These are phyloP conservation scores for Folsomia manolachei DNA, from an alignment of 2,888 invertebrate species.

Conservation along the genomic window DNA sequence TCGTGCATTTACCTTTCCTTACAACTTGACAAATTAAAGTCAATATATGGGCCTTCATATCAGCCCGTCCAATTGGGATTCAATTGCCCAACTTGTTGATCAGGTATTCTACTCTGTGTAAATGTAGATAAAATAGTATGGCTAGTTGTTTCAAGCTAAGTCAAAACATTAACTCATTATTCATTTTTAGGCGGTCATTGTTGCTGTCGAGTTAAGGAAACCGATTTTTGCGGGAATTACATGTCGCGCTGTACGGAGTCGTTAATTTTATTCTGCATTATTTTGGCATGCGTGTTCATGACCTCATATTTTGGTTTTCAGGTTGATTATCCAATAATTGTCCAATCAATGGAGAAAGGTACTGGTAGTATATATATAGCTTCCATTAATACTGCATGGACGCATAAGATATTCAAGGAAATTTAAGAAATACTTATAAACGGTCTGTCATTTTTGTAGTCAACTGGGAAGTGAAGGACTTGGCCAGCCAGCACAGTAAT, in stretches of 20 bases:
- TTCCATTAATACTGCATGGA: too few relatives aligned
- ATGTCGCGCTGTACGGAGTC: conserved; percentile 67
- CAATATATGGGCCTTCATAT: conserved; percentile 81
- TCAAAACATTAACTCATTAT: background rate
- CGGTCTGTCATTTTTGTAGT: too few relatives aligned
- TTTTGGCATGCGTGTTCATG: background rate
- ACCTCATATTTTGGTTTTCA: background rate
- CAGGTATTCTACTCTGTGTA: conserved; percentile 49
- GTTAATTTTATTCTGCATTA: too few relatives aligned
- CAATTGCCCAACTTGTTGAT: conserved; percentile 67
- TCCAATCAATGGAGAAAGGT: conserved; percentile 79
- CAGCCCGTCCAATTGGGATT: conserved; percentile 61
- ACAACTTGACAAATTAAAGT: conserved; percentile 79
- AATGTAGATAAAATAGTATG: too few relatives aligned
- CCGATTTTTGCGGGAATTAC: conserved; percentile 86
- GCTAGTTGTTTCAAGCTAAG: background rate
- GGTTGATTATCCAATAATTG: conserved; percentile 70
- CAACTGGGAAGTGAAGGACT: conserved; percentile 83
- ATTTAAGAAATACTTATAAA: too few relatives aligned
- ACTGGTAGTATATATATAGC: too few relatives aligned
- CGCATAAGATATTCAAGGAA: too few relatives aligned
- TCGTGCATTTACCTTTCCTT: conserved; percentile 78
- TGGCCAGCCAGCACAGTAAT: conserved; percentile 87
- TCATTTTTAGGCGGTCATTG: conserved; percentile 64
- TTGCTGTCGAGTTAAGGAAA: conserved; percentile 70